Base-by-base conservation (phyloP, 2,888 invertebrate species). In the Pyrgus malvae region DNA sequence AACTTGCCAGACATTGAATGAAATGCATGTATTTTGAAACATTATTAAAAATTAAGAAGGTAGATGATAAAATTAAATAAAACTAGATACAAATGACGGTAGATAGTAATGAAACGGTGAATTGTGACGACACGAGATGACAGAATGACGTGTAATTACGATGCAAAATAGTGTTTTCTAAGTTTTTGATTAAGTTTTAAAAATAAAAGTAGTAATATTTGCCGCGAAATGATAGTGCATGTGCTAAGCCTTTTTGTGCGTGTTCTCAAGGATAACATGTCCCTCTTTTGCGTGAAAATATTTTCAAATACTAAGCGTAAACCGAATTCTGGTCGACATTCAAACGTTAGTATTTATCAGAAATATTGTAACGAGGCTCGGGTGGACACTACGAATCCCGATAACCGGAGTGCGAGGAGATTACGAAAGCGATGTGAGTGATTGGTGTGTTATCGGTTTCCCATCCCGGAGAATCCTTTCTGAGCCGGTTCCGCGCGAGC, bases 331-430 rank as follows among this genome's bases (percentile, higher is more conserved):
- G 66, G 66, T 59, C 64, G 61, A 66, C 65, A 64, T 53, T 60
- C 63, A 56, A 56, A 40, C 68, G 81, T 83, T 80, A 81, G 82
- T 83, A 58, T 56, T 40, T 4, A 23, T 29, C 12, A 38, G 19
- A 55, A 48, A 41, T 59, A 55, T 60, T 57, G 56, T 58, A 68
- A 67, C 66, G 68, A 68, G 72, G 72, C 72, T 81, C 83, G 88
- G 88, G 86, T 90, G 89, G 84, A 87, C 88, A 85, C 83, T 80
- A 64, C 69, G 68, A 61, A 72, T 69, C 75, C 65, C 59, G 64
- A 67, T 59, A 60, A 66, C 73, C 74, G 67, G 73, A 66, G 70
- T 66, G 79, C 58, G 61, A 64, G 78, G 64, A 60, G 63, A 65
- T 60, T 60, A 59, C 71, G 72, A 64, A 59, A 65, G 72, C 56